Base-by-base conservation (phyloP, 1,140 invertebrate genomes). In the Aphelenchoides avenae region DNA sequence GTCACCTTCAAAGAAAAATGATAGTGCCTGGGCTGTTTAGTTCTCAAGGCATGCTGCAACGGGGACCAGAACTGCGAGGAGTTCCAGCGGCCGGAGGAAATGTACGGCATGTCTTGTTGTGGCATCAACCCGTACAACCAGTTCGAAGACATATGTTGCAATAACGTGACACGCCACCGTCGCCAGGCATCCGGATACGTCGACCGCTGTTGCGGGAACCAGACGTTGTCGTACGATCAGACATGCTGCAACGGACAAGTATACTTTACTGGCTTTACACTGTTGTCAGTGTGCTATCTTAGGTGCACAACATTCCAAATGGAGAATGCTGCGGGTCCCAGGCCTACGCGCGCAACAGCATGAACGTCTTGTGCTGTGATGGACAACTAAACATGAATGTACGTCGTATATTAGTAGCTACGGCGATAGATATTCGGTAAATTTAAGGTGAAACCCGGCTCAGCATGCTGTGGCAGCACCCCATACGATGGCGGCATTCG, bases 161-260 rank as follows among this genome's bases (percentile, higher is more conserved):
- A 69, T 13, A 70, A 70, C 46, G 68, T 67, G 15, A 61, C 66
- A 9, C 43, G 65, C 20, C 47, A 51, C 15, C 58, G 57, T 15
- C 61, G 46, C 13, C 58, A 63, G 24, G 40, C 57, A 9, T 60
- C 58, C 11, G 52, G 59, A 34, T 60, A 53, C 34, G 51, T 67
- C 13, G 68, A 67, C 33, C 34, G 52, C 31, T 67, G 65, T 37
- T 67, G 65, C 40, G 65, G 65, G 11, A 67, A 66, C 44, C 58
- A 67, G 47, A 67, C 65, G 1, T 52, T 67, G 22, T 43, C 62
- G n/a, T 66, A 71, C 40, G 67, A 71, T 41, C 64, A 66, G 41
- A 67, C 65, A n/a, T 67, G 65, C 50, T 67, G 65, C 42, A 57
- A 70, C 37, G 65, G 65, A n/a, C n/a, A n/a, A n/a, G n/a, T n/a